Conservation (phyloP, 2,113 vertebrate species). For the Coptodon bakossiorum region DNA sequence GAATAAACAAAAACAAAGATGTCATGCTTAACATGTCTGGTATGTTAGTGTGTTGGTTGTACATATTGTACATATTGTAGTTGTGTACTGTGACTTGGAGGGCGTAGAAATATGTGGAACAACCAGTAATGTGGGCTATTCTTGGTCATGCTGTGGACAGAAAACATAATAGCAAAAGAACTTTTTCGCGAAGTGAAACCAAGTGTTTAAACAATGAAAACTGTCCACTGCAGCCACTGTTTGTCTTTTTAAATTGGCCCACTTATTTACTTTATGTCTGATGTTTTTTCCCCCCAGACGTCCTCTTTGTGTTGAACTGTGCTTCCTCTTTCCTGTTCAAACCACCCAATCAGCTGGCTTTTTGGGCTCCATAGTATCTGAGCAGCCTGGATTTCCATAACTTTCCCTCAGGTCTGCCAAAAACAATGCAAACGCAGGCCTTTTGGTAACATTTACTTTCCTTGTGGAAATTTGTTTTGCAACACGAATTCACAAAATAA, state of each 20-base stretch:
- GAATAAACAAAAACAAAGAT: background rate
- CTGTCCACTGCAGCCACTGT: background rate
- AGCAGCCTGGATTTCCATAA: background rate
- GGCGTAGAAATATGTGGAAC: background rate
- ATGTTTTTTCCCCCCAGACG: rapidly evolving
- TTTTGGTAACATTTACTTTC: background rate
- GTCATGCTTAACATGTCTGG: background rate
- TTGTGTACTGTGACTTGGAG: background rate
- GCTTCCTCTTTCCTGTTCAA: background rate
- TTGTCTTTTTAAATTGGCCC: background rate
- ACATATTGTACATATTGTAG: background rate
- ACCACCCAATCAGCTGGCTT: background rate
- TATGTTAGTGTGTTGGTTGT: background rate
- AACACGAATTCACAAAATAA: background rate
- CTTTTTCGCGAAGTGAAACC: background rate
- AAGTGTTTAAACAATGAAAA: background rate
- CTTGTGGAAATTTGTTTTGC: background rate
- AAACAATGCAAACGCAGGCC: background rate
- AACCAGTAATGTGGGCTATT: background rate
- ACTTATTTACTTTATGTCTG: background rate
- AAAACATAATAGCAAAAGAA: background rate
- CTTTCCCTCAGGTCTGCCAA: background rate
- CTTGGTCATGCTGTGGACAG: background rate
- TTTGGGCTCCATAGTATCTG: background rate
- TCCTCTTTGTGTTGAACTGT: background rate